A percentile compares a stretch with the other conserved stretches of the same genome.
These are phyloP conservation scores for Drosophila mayri DNA, from an alignment of 1,140 invertebrate genomes.

Conservation along the genomic window DNA sequence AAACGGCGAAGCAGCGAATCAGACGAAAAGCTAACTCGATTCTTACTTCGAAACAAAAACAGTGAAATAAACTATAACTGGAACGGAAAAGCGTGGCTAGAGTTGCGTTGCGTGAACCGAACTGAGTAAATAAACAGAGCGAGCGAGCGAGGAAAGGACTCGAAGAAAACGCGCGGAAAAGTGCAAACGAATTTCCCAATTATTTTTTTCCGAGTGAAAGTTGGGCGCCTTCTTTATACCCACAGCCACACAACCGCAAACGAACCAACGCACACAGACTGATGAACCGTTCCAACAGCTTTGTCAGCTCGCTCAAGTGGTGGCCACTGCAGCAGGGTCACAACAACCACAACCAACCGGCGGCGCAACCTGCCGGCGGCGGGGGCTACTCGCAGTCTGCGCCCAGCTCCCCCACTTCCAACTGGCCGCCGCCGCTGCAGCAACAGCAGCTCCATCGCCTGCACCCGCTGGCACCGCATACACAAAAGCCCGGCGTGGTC, in stretches of 20 bases:
- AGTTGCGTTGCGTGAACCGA: constrained; percentile 2
- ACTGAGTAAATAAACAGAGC: constrained; percentile 36
- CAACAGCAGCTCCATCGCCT: constrained; percentile 62
- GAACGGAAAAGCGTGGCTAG: constrained; percentile 28
- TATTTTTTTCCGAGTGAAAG: constrained; percentile 54
- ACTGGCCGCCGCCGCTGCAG: constrained; percentile 69
- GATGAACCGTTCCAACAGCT: constrained; percentile 84
- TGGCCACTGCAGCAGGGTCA: constrained; percentile 83
- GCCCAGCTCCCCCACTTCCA: constrained; percentile 73
- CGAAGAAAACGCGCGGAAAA: constrained; percentile 52
- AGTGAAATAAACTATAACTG: constrained; percentile 21
- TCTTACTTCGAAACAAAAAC: constrained; percentile 26
- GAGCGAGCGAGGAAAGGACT: constrained; percentile 5
- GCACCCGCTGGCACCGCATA: constrained; percentile 51
- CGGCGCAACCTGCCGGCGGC: constrained; percentile 32
- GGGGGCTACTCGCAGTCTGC: constrained; percentile 70
- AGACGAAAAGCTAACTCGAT: constrained; percentile 20
- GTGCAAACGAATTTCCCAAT: constrained; percentile 31
- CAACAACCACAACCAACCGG: constrained; percentile 69
- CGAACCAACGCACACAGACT: constrained; percentile 22
- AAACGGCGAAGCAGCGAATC: constrained; percentile 52
- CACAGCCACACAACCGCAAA: constrained; percentile 20
- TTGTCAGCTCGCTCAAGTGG: constrained; percentile 83
- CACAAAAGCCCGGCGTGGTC: constrained; percentile 56
- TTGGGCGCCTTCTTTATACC: constrained; percentile 25